phyloP scores from a whole-genome alignment of 2,888 invertebrate species.

The Fragum sueziense region DNA sequence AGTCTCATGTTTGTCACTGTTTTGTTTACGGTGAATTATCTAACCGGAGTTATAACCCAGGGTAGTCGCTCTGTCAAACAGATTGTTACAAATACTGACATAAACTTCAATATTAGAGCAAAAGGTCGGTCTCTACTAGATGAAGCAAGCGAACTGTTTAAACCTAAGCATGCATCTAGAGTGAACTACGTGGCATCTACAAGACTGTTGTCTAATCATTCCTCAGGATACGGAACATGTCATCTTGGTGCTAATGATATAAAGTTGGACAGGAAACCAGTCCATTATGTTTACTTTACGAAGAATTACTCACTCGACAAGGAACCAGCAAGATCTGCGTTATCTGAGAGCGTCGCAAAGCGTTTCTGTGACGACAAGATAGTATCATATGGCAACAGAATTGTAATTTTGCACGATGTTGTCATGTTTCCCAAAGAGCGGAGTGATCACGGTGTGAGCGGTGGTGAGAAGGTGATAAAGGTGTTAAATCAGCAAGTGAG shows the following conservation, averaged over 20 bases:
- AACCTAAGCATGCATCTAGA: neutral
- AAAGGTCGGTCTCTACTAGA: neutral
- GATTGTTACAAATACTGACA: neutral
- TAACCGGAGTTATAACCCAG: neutral
- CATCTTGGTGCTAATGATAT: neutral
- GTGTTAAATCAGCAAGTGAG: constrained; percentile 50
- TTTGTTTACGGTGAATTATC: neutral
- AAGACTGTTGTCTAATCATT: neutral
- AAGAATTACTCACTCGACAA: constrained; percentile 30
- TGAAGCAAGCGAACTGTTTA: neutral
- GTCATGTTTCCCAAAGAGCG: constrained; percentile 29
- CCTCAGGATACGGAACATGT: constrained; percentile 12
- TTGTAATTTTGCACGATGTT: constrained; percentile 37
- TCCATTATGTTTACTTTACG: constrained; percentile 32
- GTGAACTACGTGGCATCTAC: neutral
- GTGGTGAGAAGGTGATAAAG: constrained; percentile 54
- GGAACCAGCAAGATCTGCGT: constrained; percentile 21
- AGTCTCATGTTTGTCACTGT: neutral
- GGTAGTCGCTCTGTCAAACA: neutral
- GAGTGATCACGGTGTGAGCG: constrained; percentile 32
- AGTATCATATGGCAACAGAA: constrained; percentile 30
- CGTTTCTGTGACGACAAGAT: constrained; percentile 41
- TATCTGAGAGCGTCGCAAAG: neutral
- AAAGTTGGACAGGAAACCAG: neutral
- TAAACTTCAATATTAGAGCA: neutral